Conservation (phyloP, 2,888 invertebrate species). For the Amphipoea lucens region DNA sequence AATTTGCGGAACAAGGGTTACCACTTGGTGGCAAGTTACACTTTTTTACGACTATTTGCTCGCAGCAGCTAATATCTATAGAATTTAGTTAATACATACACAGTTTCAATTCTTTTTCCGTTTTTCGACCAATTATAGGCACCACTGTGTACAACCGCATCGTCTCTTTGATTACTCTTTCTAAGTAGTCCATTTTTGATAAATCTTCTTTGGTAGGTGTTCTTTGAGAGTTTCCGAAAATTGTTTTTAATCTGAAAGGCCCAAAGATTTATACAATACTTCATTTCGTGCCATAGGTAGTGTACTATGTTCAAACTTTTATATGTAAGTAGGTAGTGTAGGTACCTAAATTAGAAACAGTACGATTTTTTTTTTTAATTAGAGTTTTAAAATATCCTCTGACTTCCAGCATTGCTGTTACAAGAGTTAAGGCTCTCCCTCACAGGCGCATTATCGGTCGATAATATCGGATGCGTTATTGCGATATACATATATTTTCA, state of each 20-base stretch:
- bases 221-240: slow-evolving; percentile 84
- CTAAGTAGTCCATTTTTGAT: slow-evolving; percentile 88
- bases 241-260: slow-evolving; percentile 82
- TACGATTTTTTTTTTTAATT: too few species aligned
- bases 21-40: neutral
- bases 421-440: too few species aligned
- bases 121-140: slow-evolving; percentile 86
- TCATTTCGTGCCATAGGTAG: neutral
- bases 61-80: neutral
- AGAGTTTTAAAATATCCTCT: too few species aligned
- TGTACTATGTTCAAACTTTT: too few species aligned
- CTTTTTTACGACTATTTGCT: slow-evolving; percentile 2
- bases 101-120: slow-evolving; percentile 85
- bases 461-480: too few species aligned
- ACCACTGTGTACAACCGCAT: slow-evolving; percentile 90
- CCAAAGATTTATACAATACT: neutral
- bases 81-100: slow-evolving; percentile 77
- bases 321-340: too few species aligned
- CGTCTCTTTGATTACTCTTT: slow-evolving; percentile 90
- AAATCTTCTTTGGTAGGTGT: slow-evolving; percentile 87
- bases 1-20: neutral
- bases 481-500: too few species aligned
- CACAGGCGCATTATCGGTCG: too few species aligned
- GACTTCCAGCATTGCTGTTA: too few species aligned
- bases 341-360: too few species aligned